Base-by-base conservation (phyloP, 1,140 invertebrate species). In the Heterodera schachtii region DNA sequence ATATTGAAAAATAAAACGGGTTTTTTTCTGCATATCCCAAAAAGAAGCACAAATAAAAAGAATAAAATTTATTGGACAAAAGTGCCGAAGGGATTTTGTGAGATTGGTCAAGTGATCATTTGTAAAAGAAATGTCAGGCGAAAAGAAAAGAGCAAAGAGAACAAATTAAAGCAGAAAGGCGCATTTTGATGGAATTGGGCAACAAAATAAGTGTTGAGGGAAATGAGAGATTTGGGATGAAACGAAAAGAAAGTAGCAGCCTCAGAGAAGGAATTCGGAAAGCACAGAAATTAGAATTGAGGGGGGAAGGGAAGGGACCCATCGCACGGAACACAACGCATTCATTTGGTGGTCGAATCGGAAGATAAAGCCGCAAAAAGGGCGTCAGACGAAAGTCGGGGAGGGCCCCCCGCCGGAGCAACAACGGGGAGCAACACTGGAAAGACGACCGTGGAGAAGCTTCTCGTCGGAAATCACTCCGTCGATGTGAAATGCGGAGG, bases 381-480 rank as follows among this genome's bases (percentile, higher is more conserved):
- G 31, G 1, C 31, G 41, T 52, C 77, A 89, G 31, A 89, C 88
- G 75, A 89, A 89, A 9, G 88, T 90, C 19, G 88, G 89, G 9
- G 86, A 82, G 11, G 87, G 86, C 47, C 80, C 57, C 73, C 70
- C 77, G 47, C 82, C 75, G 43, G 79, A 73, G 75, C 84, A 82
- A 74, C 89, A 90, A 57, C 83, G 81, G 44, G 80, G 77, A 8
- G 70, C 64, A 41, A 46, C 60, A 70, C 43, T 47, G n/a, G 70
- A 52, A 49, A 78, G 47, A 7, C 77, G 77, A n/a, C 64, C 49
- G 70, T 31, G 79, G 7, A 86, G 46, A 6, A 79, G 71, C 67
- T 87, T 87, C 70, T 89, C 87, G 60, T 89, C 86, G 21, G 87
- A 83, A 41, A 89, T 84, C 31, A 90, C 89, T 21, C 88, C 88